Conservation (phyloP, 2,888 invertebrate species). For the Meloe dianella region DNA sequence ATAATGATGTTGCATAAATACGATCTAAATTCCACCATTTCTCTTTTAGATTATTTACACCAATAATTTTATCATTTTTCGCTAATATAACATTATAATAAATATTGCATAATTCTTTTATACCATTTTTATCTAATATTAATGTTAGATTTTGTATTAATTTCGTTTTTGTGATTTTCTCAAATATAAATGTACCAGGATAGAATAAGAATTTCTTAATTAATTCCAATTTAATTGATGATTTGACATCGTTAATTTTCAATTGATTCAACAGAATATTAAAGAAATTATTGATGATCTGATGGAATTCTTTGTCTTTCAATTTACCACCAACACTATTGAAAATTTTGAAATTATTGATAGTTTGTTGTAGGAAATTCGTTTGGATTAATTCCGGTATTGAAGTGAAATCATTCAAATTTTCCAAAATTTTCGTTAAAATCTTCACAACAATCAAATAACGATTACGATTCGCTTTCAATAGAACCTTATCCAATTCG, state of each 20-base stretch:
- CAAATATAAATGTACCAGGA: constrained; percentile 76
- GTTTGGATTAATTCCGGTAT: constrained; percentile 68
- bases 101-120: constrained; percentile 68
- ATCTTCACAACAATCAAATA: constrained; percentile 68
- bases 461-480: constrained; percentile 65
- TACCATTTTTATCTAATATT: constrained; percentile 66
- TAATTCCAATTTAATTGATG: constrained; percentile 64
- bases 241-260: constrained; percentile 61
- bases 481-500: constrained; percentile 60
- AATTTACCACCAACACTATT: constrained; percentile 57
- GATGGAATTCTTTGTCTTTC: constrained; percentile 65
- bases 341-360: constrained; percentile 68
- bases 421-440: constrained; percentile 64
- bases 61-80: constrained; percentile 63
- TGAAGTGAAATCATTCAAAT: constrained; percentile 52
- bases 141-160: constrained; percentile 69
- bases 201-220: constrained; percentile 70
- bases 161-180: constrained; percentile 72
- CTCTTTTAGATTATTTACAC: constrained; percentile 54
- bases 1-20: constrained; percentile 68
- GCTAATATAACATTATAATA: constrained; percentile 69
- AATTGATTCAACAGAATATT: constrained; percentile 62
- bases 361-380: constrained; percentile 69
- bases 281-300: constrained; percentile 65
- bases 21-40: constrained; percentile 74